Base-by-base conservation (phyloP, 2,113 vertebrate genomes). In the Microcebus tavaratra region DNA sequence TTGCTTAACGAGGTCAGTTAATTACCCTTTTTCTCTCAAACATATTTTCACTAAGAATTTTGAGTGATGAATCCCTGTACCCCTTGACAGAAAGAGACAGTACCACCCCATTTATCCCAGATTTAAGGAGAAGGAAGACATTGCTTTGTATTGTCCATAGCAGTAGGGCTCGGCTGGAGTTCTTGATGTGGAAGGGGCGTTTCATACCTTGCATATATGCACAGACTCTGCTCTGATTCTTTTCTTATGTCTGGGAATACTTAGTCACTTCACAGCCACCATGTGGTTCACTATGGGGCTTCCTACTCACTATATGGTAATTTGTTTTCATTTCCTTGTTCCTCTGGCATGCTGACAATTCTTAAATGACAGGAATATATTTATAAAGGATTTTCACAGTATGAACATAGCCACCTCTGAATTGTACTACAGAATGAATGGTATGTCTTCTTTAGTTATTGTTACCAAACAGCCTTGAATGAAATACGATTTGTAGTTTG, bases 301-400 rank as follows among this genome's bases (percentile, higher is more conserved):
- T 81, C 39, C 85, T 86, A 67, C n/a, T 88, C 18, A 45, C 61
- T 88, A 72, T 84, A 36, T 95, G 85, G 36, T 61, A 50, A 92
- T 81, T 92, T 73, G 84, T 90, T 92, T 92, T 65, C 39, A 86
- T 75, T 81, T 90, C 45, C 27, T 85, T 95, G 65, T 89, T 89
- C 3, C 21, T 82, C 20, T 96, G 48, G 72, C 96, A 36, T 92
- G 55, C 90, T 92, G 85, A 81, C 85, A 95, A 50, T 89, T 95
- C 31, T 80, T 85, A 5, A n/a, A 59, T 85, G 90, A 81, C 39
- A 68, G 72, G 48, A 93, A 75, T 93, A 34, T 89, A 61, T 67
- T 85, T 80, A 85, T 42, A 11, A 90, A 8, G 36, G 12, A 81
- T 75, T 92, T 92, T 81, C 39, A 80, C 48, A 67, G 8, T 84